Base-by-base conservation (phyloP, 1,140 invertebrate species). In the Bombyx mori region DNA sequence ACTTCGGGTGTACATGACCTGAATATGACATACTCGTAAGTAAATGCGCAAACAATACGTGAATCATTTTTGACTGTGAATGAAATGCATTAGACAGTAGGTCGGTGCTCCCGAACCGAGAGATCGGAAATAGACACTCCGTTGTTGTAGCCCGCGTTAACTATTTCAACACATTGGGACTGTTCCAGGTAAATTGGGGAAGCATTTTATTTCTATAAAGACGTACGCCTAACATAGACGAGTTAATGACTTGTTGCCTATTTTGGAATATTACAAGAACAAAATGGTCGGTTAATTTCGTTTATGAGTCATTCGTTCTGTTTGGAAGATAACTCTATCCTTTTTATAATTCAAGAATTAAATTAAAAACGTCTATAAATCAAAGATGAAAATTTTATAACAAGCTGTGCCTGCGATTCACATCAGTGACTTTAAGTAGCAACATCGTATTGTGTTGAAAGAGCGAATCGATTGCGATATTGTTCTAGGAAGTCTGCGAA, bases 51-150 rank as follows among this genome's bases (percentile, higher is more conserved):
- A 68, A 76, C 72, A 79, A 79, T 74, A 65, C 62, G 51, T 79
- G 75, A 79, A 76, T 79, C 77, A 77, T 71, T 44, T 58, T 52
- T 63, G 70, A 61, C 65, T 66, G 66, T 72, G 73, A 73, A 75
- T 73, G 67, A 68, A 72, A 57, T 66, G 66, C 73, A 68, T 73
- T 68, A 69, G 68, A 70, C 65, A 71, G 54, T 72, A 56, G 68
- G 66, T 74, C 71, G 71, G 60, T 71, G 77, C 62, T 71, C 70
- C 65, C 66, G 61, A 69, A 65, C 70, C 68, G 26, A 35, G 26
- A 35, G 26, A 35, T 35, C 26, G 62, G 65, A 77, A 76, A 76
- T 76, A 79, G 73, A 73, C 57, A 51, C 42, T 54, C 42, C 54
- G 64, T 65, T 67, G 65, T 70, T 68, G 12, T 54, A 54, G 58